Conservation (phyloP, 2,113 vertebrate species). For the Rattus rattus region DNA sequence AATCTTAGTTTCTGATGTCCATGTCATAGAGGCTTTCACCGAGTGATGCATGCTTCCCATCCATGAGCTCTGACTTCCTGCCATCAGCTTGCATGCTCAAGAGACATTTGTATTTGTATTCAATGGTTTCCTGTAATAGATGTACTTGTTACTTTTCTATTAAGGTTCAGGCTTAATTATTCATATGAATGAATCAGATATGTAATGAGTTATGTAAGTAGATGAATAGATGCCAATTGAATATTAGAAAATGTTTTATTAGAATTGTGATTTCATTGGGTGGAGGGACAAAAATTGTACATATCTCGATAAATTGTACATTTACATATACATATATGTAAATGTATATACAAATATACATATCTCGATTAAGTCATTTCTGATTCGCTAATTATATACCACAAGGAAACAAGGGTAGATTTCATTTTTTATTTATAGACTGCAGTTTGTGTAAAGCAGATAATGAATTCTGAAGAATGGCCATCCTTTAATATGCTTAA, state of each 20-base stretch:
- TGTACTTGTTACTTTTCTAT: slow-evolving; percentile 11
- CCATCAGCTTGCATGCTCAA: not conserved
- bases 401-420: not conserved
- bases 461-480: not conserved
- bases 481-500: not conserved
- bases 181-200: not conserved
- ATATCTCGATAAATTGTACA: not conserved
- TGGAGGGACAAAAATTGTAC: not conserved
- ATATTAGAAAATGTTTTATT: slow-evolving; percentile 14
- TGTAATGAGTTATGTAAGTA: not conserved
- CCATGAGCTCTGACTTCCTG: not conserved
- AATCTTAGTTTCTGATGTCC: not conserved
- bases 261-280: not conserved
- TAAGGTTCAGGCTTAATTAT: not conserved
- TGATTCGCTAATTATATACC: not conserved
- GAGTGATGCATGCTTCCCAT: not conserved
- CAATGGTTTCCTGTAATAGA: not conserved
- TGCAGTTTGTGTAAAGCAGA: not conserved
- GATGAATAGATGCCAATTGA: not conserved
- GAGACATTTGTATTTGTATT: not conserved
- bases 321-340: too few relatives aligned
- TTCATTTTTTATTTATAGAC: not conserved
- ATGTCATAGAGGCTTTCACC: not conserved
- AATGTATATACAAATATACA: not conserved
- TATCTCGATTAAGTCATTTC: not conserved